Percentiles rank a stretch among this genome's conserved stretches.
These are phyloP conservation scores for Lepidocyrtoides sp. DNA, from an alignment of 2,888 invertebrate genomes.

Conservation along the genomic window DNA sequence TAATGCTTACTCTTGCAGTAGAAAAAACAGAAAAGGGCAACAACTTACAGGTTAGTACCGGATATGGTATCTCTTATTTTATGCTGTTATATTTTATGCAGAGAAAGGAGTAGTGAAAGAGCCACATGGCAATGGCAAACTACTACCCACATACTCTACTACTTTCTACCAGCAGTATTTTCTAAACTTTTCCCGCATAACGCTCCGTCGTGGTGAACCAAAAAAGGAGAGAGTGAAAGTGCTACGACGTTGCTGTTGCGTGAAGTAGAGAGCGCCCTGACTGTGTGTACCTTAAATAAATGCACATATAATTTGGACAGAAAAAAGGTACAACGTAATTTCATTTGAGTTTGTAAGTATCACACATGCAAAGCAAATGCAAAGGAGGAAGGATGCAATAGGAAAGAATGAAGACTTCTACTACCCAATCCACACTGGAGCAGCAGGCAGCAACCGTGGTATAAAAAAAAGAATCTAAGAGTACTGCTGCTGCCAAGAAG, in stretches of 20 bases:
- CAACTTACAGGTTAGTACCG: not conserved
- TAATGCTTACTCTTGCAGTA: not conserved
- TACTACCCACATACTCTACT: not conserved
- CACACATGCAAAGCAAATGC: constrained; percentile 8
- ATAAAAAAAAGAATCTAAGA: constrained; percentile 8
- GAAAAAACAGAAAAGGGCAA: not conserved
- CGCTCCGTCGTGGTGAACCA: constrained; percentile 78
- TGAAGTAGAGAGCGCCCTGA: not conserved
- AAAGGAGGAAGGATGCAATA: not conserved
- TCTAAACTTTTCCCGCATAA: constrained; percentile 67
- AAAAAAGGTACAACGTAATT: constrained; percentile 28
- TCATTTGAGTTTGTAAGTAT: constrained; percentile 16
- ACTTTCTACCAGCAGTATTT: constrained; percentile 8
- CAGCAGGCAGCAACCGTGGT: too few relatives aligned
- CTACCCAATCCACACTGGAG: not conserved
- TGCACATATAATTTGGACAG: constrained; percentile 16
- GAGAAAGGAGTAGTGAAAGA: not conserved
- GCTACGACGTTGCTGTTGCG: not conserved
- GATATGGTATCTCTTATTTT: not conserved
- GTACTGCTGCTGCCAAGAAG: constrained; percentile 29
- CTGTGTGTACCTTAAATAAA: not conserved
- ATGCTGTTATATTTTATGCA: not conserved
- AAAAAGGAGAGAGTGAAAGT: constrained; percentile 53
- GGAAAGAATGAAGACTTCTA: constrained; percentile 6
- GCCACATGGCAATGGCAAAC: constrained; percentile 33